Evolutionary conservation across 2,113 vertebrate species (phyloP).

Genomic region (Picathartes gymnocephalus): DNA sequence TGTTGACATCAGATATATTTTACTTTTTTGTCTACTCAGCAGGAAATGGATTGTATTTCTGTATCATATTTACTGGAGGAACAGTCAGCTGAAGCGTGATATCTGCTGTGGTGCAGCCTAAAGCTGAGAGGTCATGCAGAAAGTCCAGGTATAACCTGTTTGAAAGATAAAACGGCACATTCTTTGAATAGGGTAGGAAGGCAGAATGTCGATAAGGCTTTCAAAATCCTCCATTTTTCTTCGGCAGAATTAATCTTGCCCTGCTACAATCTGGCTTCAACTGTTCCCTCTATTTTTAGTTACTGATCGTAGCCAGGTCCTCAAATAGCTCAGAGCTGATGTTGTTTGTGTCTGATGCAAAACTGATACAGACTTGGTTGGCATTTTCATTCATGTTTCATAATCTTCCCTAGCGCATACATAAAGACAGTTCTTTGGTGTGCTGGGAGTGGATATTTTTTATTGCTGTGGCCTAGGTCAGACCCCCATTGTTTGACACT

Average conservation of each 20-base stretch:
- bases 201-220: neutral
- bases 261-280: constrained; percentile 36
- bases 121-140: neutral
- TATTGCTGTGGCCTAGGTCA: neutral
- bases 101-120: neutral
- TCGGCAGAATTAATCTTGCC: constrained; percentile 21
- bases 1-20: neutral
- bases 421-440: neutral
- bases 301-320: constrained; percentile 21
- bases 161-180: neutral
- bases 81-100: neutral
- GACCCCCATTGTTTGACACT: neutral
- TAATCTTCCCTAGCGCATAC: neutral
- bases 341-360: constrained; percentile 57
- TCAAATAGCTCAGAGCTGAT: constrained; percentile 47
- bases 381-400: constrained; percentile 53
- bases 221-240: constrained; percentile 29
- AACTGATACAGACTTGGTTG: constrained; percentile 42
- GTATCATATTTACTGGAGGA: neutral
- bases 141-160: neutral
- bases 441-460: neutral
- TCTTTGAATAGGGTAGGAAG: neutral
- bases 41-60: constrained; percentile 28
- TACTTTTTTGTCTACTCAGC: neutral
- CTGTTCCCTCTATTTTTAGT: constrained; percentile 38